Evolutionary conservation across 2,797 vertebrate genomes (phyloP).

Genomic region (Callimico goeldii): DNA sequence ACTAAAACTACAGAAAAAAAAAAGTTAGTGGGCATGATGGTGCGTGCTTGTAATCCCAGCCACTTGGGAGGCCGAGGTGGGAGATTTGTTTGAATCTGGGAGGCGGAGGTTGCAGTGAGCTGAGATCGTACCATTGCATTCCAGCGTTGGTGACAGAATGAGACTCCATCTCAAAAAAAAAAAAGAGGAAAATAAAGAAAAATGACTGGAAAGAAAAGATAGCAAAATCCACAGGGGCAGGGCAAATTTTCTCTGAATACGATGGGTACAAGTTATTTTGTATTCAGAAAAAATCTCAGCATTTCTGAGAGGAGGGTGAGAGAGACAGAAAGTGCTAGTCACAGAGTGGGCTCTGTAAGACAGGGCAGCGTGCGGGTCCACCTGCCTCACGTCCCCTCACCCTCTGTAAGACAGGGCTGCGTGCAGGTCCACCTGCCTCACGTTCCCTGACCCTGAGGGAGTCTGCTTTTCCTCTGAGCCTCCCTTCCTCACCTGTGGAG

Average conservation of each 20-base stretch:
- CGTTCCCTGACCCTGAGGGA: not conserved
- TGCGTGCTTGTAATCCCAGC: no score
- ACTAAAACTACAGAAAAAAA: no score
- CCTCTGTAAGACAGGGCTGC: not conserved
- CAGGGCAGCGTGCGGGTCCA: no score
- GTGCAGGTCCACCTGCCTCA: not conserved
- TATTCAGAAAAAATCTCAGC: not conserved
- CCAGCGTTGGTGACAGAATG: no score
- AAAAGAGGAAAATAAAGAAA: no score
- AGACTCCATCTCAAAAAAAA: no score
- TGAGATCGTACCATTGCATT: fast-evolving
- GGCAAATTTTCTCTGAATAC: not conserved
- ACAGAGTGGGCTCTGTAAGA: not conserved
- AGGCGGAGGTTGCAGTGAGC: no score
- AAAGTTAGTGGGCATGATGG: no score
- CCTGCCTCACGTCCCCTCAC: not conserved
- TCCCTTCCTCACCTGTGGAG: not conserved
- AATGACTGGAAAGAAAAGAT: not conserved
- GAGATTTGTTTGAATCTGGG: no score
- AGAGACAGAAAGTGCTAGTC: not conserved
- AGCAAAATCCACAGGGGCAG: no score
- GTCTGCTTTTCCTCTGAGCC: not conserved
- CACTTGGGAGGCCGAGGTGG: no score
- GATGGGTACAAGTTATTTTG: not conserved
- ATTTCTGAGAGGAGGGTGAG: not conserved